Base-by-base conservation (phyloP, 2,888 invertebrate genomes). In the Mesochorus sp. region DNA sequence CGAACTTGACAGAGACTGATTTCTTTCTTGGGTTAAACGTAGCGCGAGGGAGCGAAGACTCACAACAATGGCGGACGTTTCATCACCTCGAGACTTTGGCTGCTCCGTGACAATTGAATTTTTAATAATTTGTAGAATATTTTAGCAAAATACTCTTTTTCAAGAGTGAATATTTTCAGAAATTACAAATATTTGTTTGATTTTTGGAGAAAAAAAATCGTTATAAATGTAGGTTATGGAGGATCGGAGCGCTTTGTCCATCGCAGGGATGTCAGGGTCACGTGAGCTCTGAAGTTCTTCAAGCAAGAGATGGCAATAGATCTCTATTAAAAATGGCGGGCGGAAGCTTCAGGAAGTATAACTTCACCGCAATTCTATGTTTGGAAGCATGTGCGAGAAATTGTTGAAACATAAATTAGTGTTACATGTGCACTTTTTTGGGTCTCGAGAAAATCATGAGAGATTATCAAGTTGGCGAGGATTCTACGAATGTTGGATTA, bases 381-480 rank as follows among this genome's bases (percentile, higher is more conserved):
- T 2, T 6, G n/a, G 21, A 34, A 17, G 6, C 55, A 19, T 37
- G 37, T 19, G n/a, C n/a, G 2, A 10, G 6, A 6, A 37, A 34
- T 57, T 57, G n/a, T n/a, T 4, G 3, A n/a, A n/a, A n/a, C n/a
- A n/a, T n/a, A n/a, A n/a, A n/a, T n/a, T n/a, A n/a, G n/a, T n/a
- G n/a, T n/a, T n/a, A n/a, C n/a, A n/a, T n/a, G n/a, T n/a, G n/a
- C n/a, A n/a, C n/a, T n/a, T n/a, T n/a, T 10, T 8, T 2, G 34
- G 47, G 8, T 37, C 8, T 34, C 26, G 34, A 34, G 24, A 37
- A 24, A 14, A 24, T 64, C 8, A 10, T 1, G 12, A 34, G 47
- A 37, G 47, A 31, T 55, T 49, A 64, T 64, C 66, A 39, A 74
- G n/a, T 37, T 44, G 44, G 34, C 47, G 61, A 64, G 17, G 19